Base-by-base conservation (phyloP, 2,113 vertebrate genomes). In the Australoheros scitulus region DNA sequence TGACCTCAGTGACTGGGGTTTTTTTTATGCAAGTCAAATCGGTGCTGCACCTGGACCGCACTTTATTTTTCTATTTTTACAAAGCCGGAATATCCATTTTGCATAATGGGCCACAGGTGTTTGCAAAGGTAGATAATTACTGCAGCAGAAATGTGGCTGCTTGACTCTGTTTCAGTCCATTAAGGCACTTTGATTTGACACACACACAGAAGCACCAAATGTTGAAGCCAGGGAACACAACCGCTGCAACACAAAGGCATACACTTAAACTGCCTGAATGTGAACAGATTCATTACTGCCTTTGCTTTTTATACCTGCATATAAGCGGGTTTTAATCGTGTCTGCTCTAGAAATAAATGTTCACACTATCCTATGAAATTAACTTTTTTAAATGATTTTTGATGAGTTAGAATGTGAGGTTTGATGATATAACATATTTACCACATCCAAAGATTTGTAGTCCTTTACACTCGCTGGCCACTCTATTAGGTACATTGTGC, bases 61-160 rank as follows among this genome's bases (percentile, higher is more conserved):
- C 26, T 34, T 55, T 55, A 2, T 26, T 34, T 55, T 4, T 34
- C 47, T 55, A 55, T 55, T 72, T 59, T 72, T 55, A 72, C 52
- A 50, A 52, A 72, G 26, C 47, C 4, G 55, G 26, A 55, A 72
- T 55, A 72, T 55, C 68, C 68, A 55, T 72, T 72, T 72, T 72
- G 29, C 32, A 2, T 72, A 55, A 72, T 72, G 17, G 68, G 15
- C 36, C 61, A 55, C 77, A 80, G 59, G 59, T 77, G 80, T 76
- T 78, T 81, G 56, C 7, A 58, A 50, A 50, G 29, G 34, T 10
- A 29, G 41, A 34, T 55, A 7, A 79, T 82, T 65, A 29, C 63
- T 64, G 34, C 1, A 2, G 57, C 7, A 1, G 55, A 77, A 58
- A 13, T 29, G 4, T 15, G 24, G 38, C 58, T 74, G 3, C 7